Conservation (phyloP, 2,888 invertebrate species). For the Augiades crinisus region DNA sequence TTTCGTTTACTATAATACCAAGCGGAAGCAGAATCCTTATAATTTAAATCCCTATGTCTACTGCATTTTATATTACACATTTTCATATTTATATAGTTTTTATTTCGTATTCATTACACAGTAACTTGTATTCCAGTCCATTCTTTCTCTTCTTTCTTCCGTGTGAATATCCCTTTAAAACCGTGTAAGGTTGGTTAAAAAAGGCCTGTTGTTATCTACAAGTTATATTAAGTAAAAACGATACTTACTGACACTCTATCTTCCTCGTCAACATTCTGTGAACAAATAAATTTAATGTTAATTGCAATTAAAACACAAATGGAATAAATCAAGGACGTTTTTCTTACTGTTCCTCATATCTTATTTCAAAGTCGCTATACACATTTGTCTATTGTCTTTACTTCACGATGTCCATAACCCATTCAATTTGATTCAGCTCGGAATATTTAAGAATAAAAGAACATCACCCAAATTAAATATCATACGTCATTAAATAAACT, state of each 20-base stretch:
- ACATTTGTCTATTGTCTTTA: conserved; percentile 1
- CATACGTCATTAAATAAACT: conserved; percentile 20
- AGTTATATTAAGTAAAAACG: no score
- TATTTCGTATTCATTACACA: no score
- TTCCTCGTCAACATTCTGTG: conserved; percentile 87
- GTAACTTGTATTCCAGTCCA: no score
- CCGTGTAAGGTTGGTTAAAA: no score
- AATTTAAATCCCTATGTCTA: no score
- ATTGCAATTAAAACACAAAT: neutral
- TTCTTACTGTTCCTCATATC: neutral
- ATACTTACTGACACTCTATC: conserved; percentile 88
- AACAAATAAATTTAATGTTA: conserved; percentile 51
- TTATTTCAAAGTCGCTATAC: conserved; percentile 6
- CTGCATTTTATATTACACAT: no score
- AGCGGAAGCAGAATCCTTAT: no score
- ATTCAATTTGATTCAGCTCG: conserved; percentile 7
- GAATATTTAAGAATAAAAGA: conserved; percentile 10
- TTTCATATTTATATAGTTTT: no score
- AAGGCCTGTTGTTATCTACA: no score
- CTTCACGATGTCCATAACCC: neutral
- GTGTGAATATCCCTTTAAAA: no score
- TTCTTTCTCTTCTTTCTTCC: no score
- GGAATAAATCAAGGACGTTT: neutral
- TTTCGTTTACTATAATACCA: no score
- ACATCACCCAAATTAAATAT: conserved; percentile 10